Evolutionary conservation across 1,140 invertebrate genomes (phyloP).

Genomic region (Tetraneura akinire): DNA sequence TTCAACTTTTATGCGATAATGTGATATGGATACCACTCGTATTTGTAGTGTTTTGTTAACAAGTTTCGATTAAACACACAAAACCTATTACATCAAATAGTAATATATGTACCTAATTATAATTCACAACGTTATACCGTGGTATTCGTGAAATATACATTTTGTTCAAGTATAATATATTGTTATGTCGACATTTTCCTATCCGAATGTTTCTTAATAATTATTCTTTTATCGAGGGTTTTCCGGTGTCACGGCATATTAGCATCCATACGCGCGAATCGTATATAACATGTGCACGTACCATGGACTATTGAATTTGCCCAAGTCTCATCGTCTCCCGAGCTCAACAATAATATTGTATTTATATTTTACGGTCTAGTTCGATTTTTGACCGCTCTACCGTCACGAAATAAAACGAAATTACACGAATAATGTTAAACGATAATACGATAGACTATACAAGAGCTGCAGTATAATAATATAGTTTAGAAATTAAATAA

Average conservation of each 20-base stretch:
- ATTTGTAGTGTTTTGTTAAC: neutral
- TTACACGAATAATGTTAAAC: neutral
- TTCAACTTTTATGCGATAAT: conserved; percentile 12
- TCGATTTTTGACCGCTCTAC: conserved; percentile 32
- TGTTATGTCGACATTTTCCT: neutral
- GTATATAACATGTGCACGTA: neutral
- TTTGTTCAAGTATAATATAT: too few species aligned
- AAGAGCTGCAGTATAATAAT: too few species aligned
- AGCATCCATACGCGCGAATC: neutral
- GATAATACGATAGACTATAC: too few species aligned
- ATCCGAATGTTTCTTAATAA: neutral
- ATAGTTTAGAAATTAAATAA: too few species aligned
- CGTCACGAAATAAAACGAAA: neutral
- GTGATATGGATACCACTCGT: neutral
- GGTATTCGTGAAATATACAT: neutral
- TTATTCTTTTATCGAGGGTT: neutral
- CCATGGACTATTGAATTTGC: conserved; percentile 29
- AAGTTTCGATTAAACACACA: neutral
- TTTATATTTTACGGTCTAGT: conserved; percentile 35
- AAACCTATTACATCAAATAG: neutral
- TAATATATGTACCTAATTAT: neutral
- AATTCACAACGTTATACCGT: neutral
- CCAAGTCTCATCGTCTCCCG: neutral
- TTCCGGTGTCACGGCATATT: conserved; percentile 26
- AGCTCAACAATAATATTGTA: neutral